Base-by-base conservation (phyloP, 2,113 vertebrate species). In the Xiphias gladius region DNA sequence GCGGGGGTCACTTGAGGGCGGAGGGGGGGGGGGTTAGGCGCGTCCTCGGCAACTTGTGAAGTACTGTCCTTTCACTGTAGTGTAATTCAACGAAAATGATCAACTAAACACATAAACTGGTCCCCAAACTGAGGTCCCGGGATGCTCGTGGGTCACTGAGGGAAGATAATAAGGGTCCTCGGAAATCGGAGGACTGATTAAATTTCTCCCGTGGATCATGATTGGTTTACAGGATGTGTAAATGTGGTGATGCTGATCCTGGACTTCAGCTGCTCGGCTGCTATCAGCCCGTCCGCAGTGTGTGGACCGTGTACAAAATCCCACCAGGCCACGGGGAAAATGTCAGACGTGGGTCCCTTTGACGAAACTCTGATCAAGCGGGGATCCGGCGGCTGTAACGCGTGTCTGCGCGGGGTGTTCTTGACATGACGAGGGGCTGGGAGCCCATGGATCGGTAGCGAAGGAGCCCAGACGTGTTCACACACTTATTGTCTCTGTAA, bases 81-180 rank as follows among this genome's bases (percentile, higher is more conserved):
- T 91, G 78, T 83, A 71, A 87, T 91, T 86, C 83, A 80, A 68
- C 76, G n/a, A 55, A 83, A 73, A 89, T 83, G 35, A 89, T 86
- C 88, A 89, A 86, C 62, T 68, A 37, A 76, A 82, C 88, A 88
- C 55, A 67, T 48, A 76, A 59, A 67, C 69, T 62, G 54, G 68
- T 78, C 79, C 69, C 83, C 79, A 89, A 91, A 82, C 64, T 73
- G 79, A 59, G 79, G 80, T 82, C 86, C 87, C 86, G 50, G 77
- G 85, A 84, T 75, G 71, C 79, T 26, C 8, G 24, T 17, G 82
- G 89, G 86, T 88, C 88, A 87, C 58, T 5, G 64, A 20, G 65
- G 79, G 81, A 74, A 79, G 85, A 84, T 81, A 75, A 86, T 89
- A 58, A 68, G 66, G 71, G 58, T 69, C 77, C 55, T 59, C 24